phyloP scores from a whole-genome alignment of 2,797 vertebrate genomes.

The Sebastes diaconus region DNA sequence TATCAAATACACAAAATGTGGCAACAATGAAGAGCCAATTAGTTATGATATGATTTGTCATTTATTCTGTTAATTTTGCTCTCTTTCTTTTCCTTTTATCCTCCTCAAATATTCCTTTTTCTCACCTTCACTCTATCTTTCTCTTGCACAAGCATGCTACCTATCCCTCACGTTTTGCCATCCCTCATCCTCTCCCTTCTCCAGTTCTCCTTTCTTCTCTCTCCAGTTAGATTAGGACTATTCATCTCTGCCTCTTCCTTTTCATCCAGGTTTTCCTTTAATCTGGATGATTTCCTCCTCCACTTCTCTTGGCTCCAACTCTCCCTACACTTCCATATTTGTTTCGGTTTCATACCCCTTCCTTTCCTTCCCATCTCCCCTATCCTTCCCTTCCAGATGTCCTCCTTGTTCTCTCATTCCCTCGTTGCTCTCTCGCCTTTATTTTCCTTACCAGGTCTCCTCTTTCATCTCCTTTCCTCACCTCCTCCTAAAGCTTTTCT shows the following conservation, averaged over 20 bases:
- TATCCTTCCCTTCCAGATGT: conserved; percentile 27
- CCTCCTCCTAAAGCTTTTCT: conserved; percentile 3
- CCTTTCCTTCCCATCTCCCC: neutral
- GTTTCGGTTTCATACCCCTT: neutral
- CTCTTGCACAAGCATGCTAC: neutral
- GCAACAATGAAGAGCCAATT: neutral
- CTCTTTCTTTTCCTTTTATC: neutral
- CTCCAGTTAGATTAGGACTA: neutral
- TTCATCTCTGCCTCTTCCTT: neutral
- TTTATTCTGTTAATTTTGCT: neutral
- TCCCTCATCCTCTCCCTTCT: neutral
- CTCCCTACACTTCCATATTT: neutral
- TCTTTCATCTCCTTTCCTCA: conserved; percentile 36
- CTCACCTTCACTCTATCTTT: neutral
- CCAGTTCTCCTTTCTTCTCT: neutral
- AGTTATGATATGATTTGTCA: neutral
- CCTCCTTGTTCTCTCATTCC: conserved; percentile 13
- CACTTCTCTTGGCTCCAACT: neutral
- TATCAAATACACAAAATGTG: neutral
- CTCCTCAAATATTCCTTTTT: neutral
- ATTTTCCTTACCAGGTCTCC: conserved; percentile 13
- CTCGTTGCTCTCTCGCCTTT: neutral
- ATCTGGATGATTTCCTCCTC: neutral
- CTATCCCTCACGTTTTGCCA: neutral
- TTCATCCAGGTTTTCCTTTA: neutral